Evolutionary conservation across 1,140 invertebrate genomes (phyloP).

Genomic region (Diprion similis): DNA sequence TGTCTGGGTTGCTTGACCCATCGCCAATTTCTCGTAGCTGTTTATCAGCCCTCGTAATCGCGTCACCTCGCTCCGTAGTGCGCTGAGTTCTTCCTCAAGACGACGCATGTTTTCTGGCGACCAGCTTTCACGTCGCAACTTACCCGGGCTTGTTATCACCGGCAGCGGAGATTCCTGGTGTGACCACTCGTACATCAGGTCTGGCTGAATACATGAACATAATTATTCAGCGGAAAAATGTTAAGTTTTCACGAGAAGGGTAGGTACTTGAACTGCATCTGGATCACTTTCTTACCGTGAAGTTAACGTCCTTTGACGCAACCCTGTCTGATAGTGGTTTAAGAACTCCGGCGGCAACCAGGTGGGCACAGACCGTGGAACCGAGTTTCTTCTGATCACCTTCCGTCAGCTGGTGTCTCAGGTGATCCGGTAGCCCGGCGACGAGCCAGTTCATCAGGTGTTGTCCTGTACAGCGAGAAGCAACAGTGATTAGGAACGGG

Average conservation of each 20-base stretch:
- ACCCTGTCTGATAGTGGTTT: conserved; percentile 77
- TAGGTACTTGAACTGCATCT: conserved; percentile 1
- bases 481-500: neutral
- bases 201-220: conserved; percentile 69
- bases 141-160: conserved; percentile 74
- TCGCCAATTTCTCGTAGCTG: conserved; percentile 18
- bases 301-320: conserved; percentile 69
- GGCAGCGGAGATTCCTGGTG: conserved; percentile 75
- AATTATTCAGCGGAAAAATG: conserved; percentile 15
- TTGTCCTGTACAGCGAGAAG: conserved; percentile 71
- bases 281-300: conserved; percentile 71
- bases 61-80: conserved; percentile 37
- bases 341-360: conserved; percentile 87
- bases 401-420: conserved; percentile 66
- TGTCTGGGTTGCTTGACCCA: conserved; percentile 37
- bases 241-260: no score
- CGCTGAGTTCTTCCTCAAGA: conserved; percentile 37
- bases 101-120: conserved; percentile 50
- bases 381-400: conserved; percentile 79
- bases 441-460: conserved; percentile 90
- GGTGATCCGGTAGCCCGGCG: conserved; percentile 76
- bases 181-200: conserved; percentile 89
- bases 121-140: conserved; percentile 64
- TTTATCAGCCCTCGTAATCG: conserved; percentile 31
- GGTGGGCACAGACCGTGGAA: conserved; percentile 84